Conservation (phyloP, 1,140 invertebrate species). For the Eubasilissa regina region DNA sequence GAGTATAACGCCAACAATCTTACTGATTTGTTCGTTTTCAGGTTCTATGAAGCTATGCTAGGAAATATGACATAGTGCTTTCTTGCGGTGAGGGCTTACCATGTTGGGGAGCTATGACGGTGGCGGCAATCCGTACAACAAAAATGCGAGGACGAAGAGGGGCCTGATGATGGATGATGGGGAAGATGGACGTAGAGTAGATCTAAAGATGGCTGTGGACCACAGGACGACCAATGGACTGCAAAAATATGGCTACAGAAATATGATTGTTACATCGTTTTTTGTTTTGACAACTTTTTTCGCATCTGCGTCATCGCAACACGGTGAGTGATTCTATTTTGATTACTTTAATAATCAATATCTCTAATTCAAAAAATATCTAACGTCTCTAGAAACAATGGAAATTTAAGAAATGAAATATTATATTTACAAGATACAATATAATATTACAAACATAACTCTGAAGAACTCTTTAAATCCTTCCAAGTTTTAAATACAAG, state of each 20-base stretch:
- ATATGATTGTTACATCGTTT: background rate
- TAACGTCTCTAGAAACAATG: no score
- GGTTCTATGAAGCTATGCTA: constrained; percentile 16
- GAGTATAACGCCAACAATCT: no score
- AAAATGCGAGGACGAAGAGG: background rate
- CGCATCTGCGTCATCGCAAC: background rate
- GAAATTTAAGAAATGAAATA: no score
- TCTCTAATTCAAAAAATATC: no score
- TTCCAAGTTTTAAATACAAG: no score
- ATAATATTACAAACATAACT: no score
- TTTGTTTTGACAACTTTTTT: constrained; percentile 1
- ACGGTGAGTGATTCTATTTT: constrained; percentile 5
- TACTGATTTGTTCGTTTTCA: constrained; percentile 2
- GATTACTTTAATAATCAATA: no score
- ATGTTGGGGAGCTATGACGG: constrained; percentile 41
- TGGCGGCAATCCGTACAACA: constrained; percentile 1
- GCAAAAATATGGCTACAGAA: background rate
- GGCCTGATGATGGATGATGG: background rate
- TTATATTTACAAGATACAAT: no score
- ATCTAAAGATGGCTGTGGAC: constrained; percentile 3
- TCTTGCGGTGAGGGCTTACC: background rate
- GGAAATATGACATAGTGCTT: constrained; percentile 10
- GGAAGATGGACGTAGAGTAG: background rate
- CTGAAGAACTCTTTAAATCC: no score
- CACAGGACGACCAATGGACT: background rate